Evolutionary conservation across 1,140 invertebrate genomes (phyloP).

Genomic region (Drosophila neocordata): DNA sequence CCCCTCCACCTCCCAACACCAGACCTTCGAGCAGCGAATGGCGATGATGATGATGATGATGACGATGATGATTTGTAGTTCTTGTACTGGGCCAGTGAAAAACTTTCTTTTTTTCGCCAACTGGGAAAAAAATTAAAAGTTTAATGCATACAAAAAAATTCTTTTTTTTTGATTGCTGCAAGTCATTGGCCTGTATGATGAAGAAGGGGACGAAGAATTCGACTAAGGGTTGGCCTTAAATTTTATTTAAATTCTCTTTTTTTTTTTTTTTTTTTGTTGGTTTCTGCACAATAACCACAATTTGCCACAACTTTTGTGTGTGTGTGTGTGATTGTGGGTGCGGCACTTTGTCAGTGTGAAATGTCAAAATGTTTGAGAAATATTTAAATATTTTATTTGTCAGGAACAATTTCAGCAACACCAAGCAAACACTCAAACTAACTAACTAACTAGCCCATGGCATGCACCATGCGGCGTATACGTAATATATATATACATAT

Average conservation of each 20-base stretch:
- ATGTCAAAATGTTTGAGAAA: constrained; percentile 72
- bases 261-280: constrained; percentile 58
- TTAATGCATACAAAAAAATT: constrained; percentile 42
- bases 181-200: constrained; percentile 50
- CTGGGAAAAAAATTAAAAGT: constrained; percentile 55
- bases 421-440: neutral
- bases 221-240: constrained; percentile 46
- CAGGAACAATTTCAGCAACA: constrained; percentile 46
- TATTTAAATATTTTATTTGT: constrained; percentile 80
- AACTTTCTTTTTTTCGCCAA: constrained; percentile 17
- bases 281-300: constrained; percentile 75
- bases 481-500: constrained; percentile 34
- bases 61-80: constrained; percentile 43
- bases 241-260: constrained; percentile 29
- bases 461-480: constrained; percentile 34
- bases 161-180: constrained; percentile 43
- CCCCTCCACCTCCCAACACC: no score
- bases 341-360: constrained; percentile 59
- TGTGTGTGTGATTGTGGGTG: constrained; percentile 32
- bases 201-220: neutral
- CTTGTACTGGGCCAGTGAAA: constrained; percentile 17
- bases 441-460: constrained; percentile 5
- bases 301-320: constrained; percentile 73
- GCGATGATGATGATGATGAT: constrained; percentile 24
- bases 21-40: neutral